phyloP scores from a whole-genome alignment of 2,888 invertebrate species.

The Incurvaria masculella region DNA sequence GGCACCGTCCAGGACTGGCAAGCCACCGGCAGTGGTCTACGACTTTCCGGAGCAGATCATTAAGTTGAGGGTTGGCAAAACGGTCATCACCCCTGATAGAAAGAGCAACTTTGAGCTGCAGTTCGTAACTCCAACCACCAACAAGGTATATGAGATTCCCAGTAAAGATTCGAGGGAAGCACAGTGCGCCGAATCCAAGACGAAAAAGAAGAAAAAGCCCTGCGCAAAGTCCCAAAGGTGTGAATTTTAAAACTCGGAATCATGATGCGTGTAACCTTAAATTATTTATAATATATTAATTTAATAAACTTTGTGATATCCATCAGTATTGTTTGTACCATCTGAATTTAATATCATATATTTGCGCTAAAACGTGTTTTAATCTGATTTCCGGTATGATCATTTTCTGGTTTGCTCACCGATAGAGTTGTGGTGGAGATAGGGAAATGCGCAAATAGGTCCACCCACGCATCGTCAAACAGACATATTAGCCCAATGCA shows the following conservation, averaged over 20 bases:
- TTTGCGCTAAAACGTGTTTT: too few relatives aligned
- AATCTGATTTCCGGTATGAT: too few relatives aligned
- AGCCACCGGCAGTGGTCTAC: not conserved
- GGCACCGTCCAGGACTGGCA: not conserved
- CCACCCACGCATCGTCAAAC: too few relatives aligned
- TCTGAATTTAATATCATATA: too few relatives aligned
- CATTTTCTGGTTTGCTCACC: too few relatives aligned
- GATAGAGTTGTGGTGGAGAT: too few relatives aligned
- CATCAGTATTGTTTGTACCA: too few relatives aligned
- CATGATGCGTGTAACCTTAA: too few relatives aligned
- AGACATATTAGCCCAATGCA: too few relatives aligned
- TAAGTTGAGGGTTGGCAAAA: not conserved
- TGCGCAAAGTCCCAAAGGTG: not conserved
- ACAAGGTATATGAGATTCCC: not conserved
- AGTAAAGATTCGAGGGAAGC: not conserved
- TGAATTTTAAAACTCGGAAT: not conserved
- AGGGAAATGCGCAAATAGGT: too few relatives aligned
- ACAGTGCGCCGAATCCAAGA: not conserved
- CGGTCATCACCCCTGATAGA: not conserved
- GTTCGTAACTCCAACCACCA: not conserved
- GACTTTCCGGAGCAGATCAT: not conserved
- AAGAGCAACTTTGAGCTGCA: not conserved
- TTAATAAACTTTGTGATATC: too few relatives aligned
- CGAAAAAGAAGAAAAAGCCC: not conserved
- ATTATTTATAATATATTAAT: too few relatives aligned